Base-by-base conservation (phyloP, 2,797 vertebrate species). In the Siniperca undulata region DNA sequence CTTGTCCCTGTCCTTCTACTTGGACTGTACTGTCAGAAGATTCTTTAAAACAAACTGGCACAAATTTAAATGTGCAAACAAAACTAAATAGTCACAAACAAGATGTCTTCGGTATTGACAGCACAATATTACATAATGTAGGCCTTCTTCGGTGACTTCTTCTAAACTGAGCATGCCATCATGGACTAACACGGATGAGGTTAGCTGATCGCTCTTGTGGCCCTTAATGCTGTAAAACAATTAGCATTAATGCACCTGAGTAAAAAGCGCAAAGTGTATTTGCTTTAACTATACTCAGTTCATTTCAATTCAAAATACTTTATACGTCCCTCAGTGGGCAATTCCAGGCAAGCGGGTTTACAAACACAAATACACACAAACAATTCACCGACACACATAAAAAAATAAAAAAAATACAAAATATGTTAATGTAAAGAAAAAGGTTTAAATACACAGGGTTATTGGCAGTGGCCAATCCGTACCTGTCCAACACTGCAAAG, bases 1-100 rank as follows among this genome's bases (percentile, higher is more conserved):
- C 1, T 7, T 2, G 4, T 42, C 22, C 1, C 10, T 2, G 4
- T 42, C 52, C 22, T 46, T 44, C 38, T 7, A 0, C 13, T 34
- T 5, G n/a, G 2, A 30, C 30, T 22, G 9, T 10, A 24, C 1
- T 7, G 17, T 70, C 6, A 30, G 0, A 34, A 17, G 14, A 6
- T 20, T 22, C 17, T 42, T 42, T n/a, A 13, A 44, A 22, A 55
- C 13, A n/a, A 34, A 61, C 7, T 11, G 11, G 7, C 38, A n/a
- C 7, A 10, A 11, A 42, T 40, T 17, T 6, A 65, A 68, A 65
- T 22, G 22, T 48, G 38, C n/a, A 70, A 0, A 68, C 5, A n/a
- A 70, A 55, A 11, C 12, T 12, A 40, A 66, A 69, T 11, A 58
- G 4, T 8, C 17, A 17, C 11, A 78, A 36, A 20, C 14, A 22